Evolutionary conservation across 2,113 vertebrate genomes (phyloP).

Genomic region (Tetraodon nigroviridis): DNA sequence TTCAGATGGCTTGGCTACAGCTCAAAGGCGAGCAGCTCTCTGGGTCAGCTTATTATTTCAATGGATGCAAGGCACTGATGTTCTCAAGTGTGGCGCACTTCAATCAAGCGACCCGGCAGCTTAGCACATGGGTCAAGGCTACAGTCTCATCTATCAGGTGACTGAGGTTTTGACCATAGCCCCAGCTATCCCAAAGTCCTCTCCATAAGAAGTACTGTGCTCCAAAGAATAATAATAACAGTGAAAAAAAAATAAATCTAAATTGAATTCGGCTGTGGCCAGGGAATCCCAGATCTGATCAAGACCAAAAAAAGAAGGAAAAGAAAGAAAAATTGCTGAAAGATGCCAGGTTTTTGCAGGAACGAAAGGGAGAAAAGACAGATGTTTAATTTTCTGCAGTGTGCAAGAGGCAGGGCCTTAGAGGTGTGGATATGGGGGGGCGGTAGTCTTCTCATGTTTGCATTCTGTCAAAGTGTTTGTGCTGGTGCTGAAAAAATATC

Average conservation of each 20-base stretch:
- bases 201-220: conserved; percentile 10
- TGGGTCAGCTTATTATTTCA: conserved; percentile 77
- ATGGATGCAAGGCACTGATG: conserved; percentile 71
- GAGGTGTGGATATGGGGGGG: conserved; percentile 46
- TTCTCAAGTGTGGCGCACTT: conserved; percentile 73
- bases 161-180: conserved; percentile 2
- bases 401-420: conserved; percentile 34
- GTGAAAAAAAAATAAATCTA: conserved; percentile 24
- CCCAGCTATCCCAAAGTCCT: conserved; percentile 8
- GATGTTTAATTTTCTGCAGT: conserved; percentile 66
- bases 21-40: conserved; percentile 74
- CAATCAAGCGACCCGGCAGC: conserved; percentile 65
- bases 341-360: conserved; percentile 58
- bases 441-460: conserved; percentile 37
- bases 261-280: conserved; percentile 67
- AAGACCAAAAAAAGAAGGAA: conserved; percentile 25
- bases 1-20: conserved; percentile 79
- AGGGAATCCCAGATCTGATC: conserved; percentile 71
- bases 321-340: conserved; percentile 51
- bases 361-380: conserved; percentile 61
- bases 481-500: conserved; percentile 59
- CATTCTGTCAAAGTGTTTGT: conserved; percentile 57
- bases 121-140: conserved; percentile 63
- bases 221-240: not conserved
- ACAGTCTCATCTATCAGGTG: conserved; percentile 42